These are phyloP conservation scores for Salticus scenicus DNA, from an alignment of 2,888 invertebrate species.

Conservation along the genomic window DNA sequence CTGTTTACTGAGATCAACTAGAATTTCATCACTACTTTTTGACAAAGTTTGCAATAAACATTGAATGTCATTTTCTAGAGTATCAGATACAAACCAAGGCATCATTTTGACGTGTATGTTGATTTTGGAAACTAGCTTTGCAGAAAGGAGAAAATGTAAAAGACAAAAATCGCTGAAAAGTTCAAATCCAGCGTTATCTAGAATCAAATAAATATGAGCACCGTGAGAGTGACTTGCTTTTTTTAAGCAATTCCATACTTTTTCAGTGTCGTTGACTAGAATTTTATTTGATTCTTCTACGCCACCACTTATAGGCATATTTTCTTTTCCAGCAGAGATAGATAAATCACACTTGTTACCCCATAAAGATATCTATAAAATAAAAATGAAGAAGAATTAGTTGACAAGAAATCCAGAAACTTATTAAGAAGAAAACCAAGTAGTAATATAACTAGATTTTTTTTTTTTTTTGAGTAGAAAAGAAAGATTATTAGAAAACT, in stretches of 20 bases:
- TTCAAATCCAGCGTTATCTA: slow-evolving; percentile 97
- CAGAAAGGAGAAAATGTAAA: slow-evolving; percentile 84
- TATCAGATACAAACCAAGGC: slow-evolving; percentile 98
- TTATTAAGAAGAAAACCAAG: no score
- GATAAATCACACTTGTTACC: slow-evolving; percentile 96
- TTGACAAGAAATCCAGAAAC: no score
- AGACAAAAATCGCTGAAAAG: slow-evolving; percentile 91
- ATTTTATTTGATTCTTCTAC: slow-evolving; percentile 80
- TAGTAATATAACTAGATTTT: no score
- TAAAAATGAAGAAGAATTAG: no score
- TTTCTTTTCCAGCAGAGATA: slow-evolving; percentile 83
- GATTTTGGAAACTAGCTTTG: slow-evolving; percentile 81
- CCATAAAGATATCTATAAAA: slow-evolving; percentile 85
- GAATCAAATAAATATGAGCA: slow-evolving; percentile 79
- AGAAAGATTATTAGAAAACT: no score
- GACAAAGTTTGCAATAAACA: slow-evolving; percentile 79
- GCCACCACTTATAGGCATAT: slow-evolving; percentile 78
- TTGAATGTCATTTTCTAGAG: slow-evolving; percentile 84
- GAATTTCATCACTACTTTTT: slow-evolving; percentile 29
- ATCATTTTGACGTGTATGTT: slow-evolving; percentile 89
- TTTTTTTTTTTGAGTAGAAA: no score
- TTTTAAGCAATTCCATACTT: slow-evolving; percentile 41
- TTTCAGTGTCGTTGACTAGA: slow-evolving; percentile 79
- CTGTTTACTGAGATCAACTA: slow-evolving; percentile 74
- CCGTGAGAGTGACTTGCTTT: slow-evolving; percentile 23